Evolutionary conservation across 2,797 vertebrate genomes (phyloP), one percentile per base, ranked within the genome.

Genomic region (Sylvilagus floridanus): DNA sequence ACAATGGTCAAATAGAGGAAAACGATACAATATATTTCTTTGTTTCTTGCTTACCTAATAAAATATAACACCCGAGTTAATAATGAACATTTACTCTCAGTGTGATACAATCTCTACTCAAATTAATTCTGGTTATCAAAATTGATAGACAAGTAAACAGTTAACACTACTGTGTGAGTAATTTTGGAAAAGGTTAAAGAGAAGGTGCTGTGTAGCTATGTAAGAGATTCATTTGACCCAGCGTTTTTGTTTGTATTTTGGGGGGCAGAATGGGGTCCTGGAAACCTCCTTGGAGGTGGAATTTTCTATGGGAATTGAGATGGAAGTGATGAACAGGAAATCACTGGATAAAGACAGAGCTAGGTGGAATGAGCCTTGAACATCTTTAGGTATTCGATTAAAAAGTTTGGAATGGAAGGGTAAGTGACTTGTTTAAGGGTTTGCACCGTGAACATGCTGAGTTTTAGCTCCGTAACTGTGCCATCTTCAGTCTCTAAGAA

Each of bases 11-110:
- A 66, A 26, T 30, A 84, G 32, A 81, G 54, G 52, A 26, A 85
- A 89, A 86, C 4, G 21, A 69, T 63, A 32, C 4, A 47, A 7
- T 90, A 7, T 47, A 9, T 9, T 47, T 47, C 42, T 47, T 22
- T 90, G 9, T 89, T n/a, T 93, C 47, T 85, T 86, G 50, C 72
- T 50, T 37, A 88, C 57, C 21, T 71, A 93, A 90, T 76, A 90
- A 92, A 83, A 69, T 71, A 24, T 19, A 78, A 78, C 47, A 65
- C 69, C 28, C 76, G 63, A 89, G 9, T 85, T 75, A 73, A 47
- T 42, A 10, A 17, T 37, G 60, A 47, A 9, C 7, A 32, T 91
- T 89, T 91, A 81, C 84, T 95, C 86, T 17, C 30, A 32, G 12
- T 83, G 68, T 32, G 26, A 65, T 57, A 28, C 7, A 91, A 32